Conservation (phyloP, 2,888 invertebrate species). For the Phalera bucephala region DNA sequence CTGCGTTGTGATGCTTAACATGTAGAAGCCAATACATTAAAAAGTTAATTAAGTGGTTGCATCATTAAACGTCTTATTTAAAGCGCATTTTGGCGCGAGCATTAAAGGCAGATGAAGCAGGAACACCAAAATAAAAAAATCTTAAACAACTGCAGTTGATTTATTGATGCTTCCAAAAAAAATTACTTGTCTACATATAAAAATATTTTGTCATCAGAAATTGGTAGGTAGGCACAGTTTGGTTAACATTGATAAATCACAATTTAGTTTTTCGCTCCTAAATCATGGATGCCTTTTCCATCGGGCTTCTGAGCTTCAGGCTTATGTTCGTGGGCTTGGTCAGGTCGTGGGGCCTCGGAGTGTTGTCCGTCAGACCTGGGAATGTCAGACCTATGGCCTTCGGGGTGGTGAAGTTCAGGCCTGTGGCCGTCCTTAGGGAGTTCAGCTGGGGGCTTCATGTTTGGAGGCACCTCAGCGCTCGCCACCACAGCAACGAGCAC, state of each 20-base stretch:
- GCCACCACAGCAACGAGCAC: slow-evolving; percentile 52
- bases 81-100: no score
- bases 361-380: slow-evolving; percentile 4
- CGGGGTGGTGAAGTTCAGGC: slow-evolving; percentile 8
- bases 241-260: no score
- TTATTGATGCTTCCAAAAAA: slow-evolving; percentile 45
- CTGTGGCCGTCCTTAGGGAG: slow-evolving; percentile 28
- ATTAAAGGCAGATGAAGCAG: no score
- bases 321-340: slow-evolving; percentile 14
- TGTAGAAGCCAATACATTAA: no score
- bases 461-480: slow-evolving; percentile 40
- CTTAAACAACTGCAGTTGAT: slow-evolving; percentile 42
- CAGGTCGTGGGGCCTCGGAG: slow-evolving; percentile 20
- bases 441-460: slow-evolving; percentile 39
- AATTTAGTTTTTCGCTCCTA: slow-evolving; percentile 26
- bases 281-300: slow-evolving; percentile 36
- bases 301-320: slow-evolving; percentile 25
- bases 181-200: slow-evolving; percentile 2
- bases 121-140: slow-evolving; percentile 7
- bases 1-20: no score
- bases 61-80: no score
- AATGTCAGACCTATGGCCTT: slow-evolving; percentile 19
- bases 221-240: no score
- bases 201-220: no score
- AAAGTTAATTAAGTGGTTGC: no score